phyloP scores from a whole-genome alignment of 2,113 vertebrate genomes.

The Myxocyprinus asiaticus region DNA sequence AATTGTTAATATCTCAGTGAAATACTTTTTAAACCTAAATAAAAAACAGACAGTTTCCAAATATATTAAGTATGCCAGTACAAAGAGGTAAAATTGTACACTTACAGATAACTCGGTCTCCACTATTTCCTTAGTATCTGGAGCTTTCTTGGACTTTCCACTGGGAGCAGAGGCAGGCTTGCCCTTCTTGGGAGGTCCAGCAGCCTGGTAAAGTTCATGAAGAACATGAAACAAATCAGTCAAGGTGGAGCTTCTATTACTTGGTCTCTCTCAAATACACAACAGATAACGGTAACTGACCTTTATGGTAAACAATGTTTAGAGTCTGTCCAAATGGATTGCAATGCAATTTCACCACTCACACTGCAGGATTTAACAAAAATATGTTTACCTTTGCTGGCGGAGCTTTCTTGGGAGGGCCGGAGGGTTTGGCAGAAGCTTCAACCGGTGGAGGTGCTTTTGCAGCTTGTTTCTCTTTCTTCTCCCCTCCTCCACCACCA shows the following conservation, averaged over 20 bases:
- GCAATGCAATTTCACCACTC: no score
- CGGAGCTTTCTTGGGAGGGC: slow-evolving; percentile 79
- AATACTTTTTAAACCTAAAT: no score
- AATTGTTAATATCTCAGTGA: no score
- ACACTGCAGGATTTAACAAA: no score
- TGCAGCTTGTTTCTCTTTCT: slow-evolving; percentile 80
- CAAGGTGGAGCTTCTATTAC: not conserved
- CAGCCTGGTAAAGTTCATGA: slow-evolving; percentile 67
- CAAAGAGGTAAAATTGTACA: no score
- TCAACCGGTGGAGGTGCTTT: slow-evolving; percentile 76
- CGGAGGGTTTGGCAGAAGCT: slow-evolving; percentile 76
- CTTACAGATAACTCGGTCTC: slow-evolving; percentile 90
- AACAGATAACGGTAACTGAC: no score
- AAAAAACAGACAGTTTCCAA: not conserved
- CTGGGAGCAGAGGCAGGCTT: slow-evolving; percentile 75
- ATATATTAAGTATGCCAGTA: not conserved
- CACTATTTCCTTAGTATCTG: slow-evolving; percentile 82
- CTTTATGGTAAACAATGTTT: no score
- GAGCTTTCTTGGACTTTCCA: slow-evolving; percentile 83
- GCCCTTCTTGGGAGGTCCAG: slow-evolving; percentile 84
- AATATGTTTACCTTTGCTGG: slow-evolving; percentile 79
- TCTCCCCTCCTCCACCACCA: slow-evolving; percentile 67
- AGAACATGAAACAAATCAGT: not conserved
- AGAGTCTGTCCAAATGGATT: no score
- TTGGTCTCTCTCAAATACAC: no score